Conservation (phyloP, 2,888 invertebrate species). For the Eupithecia subumbrata region DNA sequence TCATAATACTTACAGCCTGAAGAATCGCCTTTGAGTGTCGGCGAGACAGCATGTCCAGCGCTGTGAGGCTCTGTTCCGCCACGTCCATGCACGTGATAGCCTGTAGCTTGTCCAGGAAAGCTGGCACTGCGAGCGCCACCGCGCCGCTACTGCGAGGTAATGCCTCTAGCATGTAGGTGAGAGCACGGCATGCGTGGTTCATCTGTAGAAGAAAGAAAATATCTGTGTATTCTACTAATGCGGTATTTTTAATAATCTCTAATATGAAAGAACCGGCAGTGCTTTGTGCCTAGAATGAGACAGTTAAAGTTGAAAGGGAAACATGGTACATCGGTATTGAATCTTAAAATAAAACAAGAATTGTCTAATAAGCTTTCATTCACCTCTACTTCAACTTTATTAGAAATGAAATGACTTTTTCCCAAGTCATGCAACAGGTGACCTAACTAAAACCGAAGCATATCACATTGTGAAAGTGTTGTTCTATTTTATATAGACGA, state of each 20-base stretch:
- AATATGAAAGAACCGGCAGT: too few relatives aligned
- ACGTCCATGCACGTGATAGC: constrained; percentile 99
- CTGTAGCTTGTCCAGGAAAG: constrained; percentile 97
- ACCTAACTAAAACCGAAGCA: neutral
- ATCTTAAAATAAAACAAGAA: too few relatives aligned
- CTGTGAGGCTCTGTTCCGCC: constrained; percentile 98
- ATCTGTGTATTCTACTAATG: neutral
- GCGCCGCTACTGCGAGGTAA: constrained; percentile 97
- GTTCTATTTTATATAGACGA: neutral
- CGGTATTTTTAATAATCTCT: too few relatives aligned
- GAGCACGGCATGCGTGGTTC: constrained; percentile 99
- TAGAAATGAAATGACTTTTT: too few relatives aligned
- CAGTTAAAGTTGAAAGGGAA: neutral
- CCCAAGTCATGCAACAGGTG: neutral
- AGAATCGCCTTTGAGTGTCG: constrained; percentile 98
- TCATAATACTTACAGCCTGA: constrained; percentile 87
- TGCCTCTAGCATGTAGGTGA: constrained; percentile 99
- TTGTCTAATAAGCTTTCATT: neutral
- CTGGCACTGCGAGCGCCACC: constrained; percentile 98
- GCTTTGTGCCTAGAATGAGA: neutral
- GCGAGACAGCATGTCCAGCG: constrained; percentile 97
- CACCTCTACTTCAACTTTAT: neutral
- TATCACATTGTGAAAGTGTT: neutral
- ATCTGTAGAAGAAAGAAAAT: constrained; percentile 85
- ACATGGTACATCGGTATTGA: too few relatives aligned